Percentiles rank a stretch among this genome's conserved stretches.
Evolutionary conservation across 2,113 vertebrate species (phyloP).

Genomic region (Cynopterus brachyotis): DNA sequence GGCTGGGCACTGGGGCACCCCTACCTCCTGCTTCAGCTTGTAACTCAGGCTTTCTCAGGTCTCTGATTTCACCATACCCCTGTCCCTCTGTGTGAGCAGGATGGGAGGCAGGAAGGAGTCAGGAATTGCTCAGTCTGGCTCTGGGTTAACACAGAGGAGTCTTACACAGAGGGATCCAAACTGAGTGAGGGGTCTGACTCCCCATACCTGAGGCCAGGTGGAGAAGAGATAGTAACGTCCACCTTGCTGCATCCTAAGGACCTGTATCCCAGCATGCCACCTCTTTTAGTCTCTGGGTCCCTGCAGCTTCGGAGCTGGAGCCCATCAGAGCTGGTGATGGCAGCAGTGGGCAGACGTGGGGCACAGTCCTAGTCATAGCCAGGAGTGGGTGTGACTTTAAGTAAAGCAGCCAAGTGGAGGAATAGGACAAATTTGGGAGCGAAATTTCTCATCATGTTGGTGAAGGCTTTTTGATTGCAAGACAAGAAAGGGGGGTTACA

Average conservation of each 20-base stretch:
- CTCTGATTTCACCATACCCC: not conserved
- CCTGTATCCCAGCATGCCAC: no score
- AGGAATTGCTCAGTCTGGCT: not conserved
- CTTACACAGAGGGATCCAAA: not conserved
- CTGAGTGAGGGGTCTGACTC: not conserved
- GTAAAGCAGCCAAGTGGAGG: not conserved
- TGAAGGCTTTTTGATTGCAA: not conserved
- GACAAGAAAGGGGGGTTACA: not conserved
- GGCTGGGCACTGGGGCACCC: not conserved
- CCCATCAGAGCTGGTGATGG: not conserved
- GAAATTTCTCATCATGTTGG: not conserved
- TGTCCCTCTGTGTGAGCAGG: not conserved
- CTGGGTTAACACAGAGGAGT: not conserved
- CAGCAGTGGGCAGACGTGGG: not conserved
- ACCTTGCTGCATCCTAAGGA: not conserved
- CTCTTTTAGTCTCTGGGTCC: not conserved
- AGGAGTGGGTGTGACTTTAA: not conserved
- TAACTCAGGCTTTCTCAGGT: not conserved
- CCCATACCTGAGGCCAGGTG: not conserved
- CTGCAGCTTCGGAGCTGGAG: not conserved
- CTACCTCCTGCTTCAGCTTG: not conserved
- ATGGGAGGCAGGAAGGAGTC: not conserved
- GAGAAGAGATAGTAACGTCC: not conserved
- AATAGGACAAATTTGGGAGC: not conserved
- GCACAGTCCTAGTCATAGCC: not conserved